Evolutionary conservation across 2,113 vertebrate genomes (phyloP).

Genomic region (Osmerus eperlanus): DNA sequence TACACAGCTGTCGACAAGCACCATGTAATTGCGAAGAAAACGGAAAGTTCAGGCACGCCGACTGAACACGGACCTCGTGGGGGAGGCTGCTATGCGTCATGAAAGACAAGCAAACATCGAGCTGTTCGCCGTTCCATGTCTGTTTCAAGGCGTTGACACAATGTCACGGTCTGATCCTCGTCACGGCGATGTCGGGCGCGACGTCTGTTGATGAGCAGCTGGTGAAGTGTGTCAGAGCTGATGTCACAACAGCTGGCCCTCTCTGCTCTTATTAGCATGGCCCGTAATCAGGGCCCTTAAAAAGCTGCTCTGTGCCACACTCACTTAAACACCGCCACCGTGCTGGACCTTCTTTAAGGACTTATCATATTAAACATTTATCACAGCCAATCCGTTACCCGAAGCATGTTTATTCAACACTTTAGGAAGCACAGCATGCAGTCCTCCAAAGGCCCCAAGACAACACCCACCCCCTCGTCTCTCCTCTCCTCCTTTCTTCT

Average conservation of each 20-base stretch:
- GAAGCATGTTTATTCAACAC: slow-evolving; percentile 75
- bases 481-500: slow-evolving; percentile 13
- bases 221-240: slow-evolving; percentile 63
- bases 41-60: not conserved
- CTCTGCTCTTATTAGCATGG: slow-evolving; percentile 67
- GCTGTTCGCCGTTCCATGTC: not conserved
- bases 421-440: slow-evolving; percentile 63
- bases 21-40: too few relatives aligned
- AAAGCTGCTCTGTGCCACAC: slow-evolving; percentile 52
- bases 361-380: slow-evolving; percentile 76
- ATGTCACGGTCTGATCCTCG: slow-evolving; percentile 19
- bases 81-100: too few relatives aligned
- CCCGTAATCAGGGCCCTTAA: slow-evolving; percentile 49
- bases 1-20: too few relatives aligned
- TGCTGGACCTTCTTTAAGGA: slow-evolving; percentile 72
- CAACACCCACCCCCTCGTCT: not conserved
- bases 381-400: slow-evolving; percentile 71
- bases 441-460: slow-evolving; percentile 41
- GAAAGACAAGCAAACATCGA: not conserved
- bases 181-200: slow-evolving; percentile 51
- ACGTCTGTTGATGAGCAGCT: slow-evolving; percentile 63
- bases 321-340: slow-evolving; percentile 70
- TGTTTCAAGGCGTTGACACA: not conserved
- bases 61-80: not conserved
- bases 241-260: slow-evolving; percentile 69